Conservation (phyloP, 2,888 invertebrate species). For the Nebria salina region DNA sequence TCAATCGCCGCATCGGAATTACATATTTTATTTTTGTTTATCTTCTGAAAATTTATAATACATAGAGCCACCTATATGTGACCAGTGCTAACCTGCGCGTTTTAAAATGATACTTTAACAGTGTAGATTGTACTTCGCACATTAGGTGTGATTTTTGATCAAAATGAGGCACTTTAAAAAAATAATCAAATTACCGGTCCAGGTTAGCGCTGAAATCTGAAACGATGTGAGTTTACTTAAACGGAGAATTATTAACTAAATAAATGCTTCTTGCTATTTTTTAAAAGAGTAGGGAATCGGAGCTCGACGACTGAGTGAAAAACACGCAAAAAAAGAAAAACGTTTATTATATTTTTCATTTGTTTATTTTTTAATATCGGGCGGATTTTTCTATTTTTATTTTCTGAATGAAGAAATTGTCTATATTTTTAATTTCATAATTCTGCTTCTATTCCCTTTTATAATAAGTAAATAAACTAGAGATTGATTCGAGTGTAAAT, state of each 20-base stretch:
- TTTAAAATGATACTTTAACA: background rate
- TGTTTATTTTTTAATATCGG: constrained; percentile 24
- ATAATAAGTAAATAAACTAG: constrained; percentile 35
- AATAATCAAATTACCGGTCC: background rate
- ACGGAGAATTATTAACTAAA: constrained; percentile 10
- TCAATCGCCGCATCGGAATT: background rate
- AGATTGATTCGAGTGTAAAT: constrained; percentile 24
- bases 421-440: background rate
- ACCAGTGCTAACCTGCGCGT: constrained; percentile 32
- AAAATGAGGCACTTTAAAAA: background rate
- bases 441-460: constrained; percentile 59
- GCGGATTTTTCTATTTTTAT: constrained; percentile 50
- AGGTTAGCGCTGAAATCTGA: constrained; percentile 38
- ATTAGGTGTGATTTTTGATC: constrained; percentile 1
- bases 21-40: background rate
- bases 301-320: constrained; percentile 49
- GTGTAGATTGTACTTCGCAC: background rate
- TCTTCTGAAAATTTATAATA: background rate
- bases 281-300: constrained; percentile 55
- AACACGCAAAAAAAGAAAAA: constrained; percentile 3
- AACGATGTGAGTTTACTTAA: constrained; percentile 59
- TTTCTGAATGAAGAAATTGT: background rate
- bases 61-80: constrained; percentile 20
- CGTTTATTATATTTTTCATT: constrained; percentile 32
- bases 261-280: constrained; percentile 28